These are phyloP conservation scores for Oxygymnocypris stewartii DNA, from an alignment of 2,113 vertebrate species.

Conservation along the genomic window DNA sequence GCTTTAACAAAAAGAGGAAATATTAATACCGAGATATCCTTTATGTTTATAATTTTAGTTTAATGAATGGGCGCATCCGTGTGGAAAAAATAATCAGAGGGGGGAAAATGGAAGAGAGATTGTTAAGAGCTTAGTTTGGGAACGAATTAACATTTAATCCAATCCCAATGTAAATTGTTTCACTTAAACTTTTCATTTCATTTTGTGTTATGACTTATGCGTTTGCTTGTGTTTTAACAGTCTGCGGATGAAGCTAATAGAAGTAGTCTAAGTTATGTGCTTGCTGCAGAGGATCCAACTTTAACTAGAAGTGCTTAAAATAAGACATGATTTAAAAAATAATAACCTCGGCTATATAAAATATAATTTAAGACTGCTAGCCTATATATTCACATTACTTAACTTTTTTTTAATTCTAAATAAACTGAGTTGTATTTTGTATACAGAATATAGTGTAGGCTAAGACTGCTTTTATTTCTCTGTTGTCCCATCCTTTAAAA, in stretches of 20 bases:
- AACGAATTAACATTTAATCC: conserved; percentile 79
- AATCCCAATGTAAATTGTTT: conserved; percentile 79
- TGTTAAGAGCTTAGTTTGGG: conserved; percentile 74
- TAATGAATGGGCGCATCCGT: conserved; percentile 83
- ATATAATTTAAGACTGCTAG: not conserved
- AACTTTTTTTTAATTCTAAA: not conserved
- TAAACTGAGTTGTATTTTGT: not conserved
- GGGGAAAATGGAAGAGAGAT: conserved; percentile 74
- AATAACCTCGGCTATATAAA: conserved; percentile 47
- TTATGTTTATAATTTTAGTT: conserved; percentile 84
- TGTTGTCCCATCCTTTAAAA: not conserved
- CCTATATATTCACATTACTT: not conserved
- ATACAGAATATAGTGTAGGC: not conserved
- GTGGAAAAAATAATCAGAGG: conserved; percentile 80
- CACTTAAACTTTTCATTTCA: conserved; percentile 79
- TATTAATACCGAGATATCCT: conserved; percentile 83
- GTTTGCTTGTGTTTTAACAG: conserved; percentile 52
- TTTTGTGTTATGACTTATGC: conserved; percentile 75
- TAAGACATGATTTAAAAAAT: conserved; percentile 56
- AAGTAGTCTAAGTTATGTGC: conserved; percentile 57
- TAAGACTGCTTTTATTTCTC: not conserved
- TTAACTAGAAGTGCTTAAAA: not conserved
- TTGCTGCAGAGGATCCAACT: not conserved
- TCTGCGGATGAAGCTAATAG: conserved; percentile 56
- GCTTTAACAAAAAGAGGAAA: conserved; percentile 83